Percentiles rank a stretch among this genome's conserved stretches.
Evolutionary conservation across 2,797 vertebrate genomes (phyloP).

Genomic region (Crax fasciolata): DNA sequence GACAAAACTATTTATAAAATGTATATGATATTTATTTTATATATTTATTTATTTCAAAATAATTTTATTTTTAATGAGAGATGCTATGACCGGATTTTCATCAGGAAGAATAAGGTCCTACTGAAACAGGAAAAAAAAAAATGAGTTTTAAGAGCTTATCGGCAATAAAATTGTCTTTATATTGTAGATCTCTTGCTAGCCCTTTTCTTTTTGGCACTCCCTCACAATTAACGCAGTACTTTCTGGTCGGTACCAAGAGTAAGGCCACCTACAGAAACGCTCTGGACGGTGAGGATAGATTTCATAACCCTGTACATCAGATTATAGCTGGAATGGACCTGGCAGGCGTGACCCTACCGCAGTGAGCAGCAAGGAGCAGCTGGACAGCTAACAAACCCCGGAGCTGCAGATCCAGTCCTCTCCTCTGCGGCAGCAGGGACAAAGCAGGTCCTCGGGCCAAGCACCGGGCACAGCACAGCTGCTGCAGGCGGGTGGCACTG

Average conservation of each 20-base stretch:
- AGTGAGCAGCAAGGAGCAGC: accelerated
- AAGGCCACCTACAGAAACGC: not conserved
- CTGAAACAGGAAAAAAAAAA: conserved; percentile 87
- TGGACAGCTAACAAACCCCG: accelerated
- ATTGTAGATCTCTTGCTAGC: conserved; percentile 78
- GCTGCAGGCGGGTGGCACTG: accelerated
- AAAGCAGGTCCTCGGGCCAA: accelerated
- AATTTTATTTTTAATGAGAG: conserved; percentile 99
- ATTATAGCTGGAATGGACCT: not conserved
- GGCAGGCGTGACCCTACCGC: not conserved
- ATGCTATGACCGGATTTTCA: conserved; percentile 91
- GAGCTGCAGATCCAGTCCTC: not conserved
- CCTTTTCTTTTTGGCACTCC: conserved; percentile 35
- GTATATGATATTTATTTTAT: conserved; percentile 99
- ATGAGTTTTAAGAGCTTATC: conserved; percentile 86
- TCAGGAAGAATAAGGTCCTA: conserved; percentile 94
- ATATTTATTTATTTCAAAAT: conserved; percentile 99
- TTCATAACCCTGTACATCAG: not conserved
- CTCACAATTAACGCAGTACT: not conserved
- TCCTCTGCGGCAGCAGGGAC: not conserved
- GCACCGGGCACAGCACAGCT: not conserved
- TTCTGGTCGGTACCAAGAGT: not conserved
- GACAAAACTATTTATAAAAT: conserved; percentile 99
- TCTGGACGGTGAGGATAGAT: not conserved
- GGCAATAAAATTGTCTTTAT: conserved; percentile 98